phyloP scores from a whole-genome alignment of 2,797 vertebrate species.

The Syndactyla subalaris region DNA sequence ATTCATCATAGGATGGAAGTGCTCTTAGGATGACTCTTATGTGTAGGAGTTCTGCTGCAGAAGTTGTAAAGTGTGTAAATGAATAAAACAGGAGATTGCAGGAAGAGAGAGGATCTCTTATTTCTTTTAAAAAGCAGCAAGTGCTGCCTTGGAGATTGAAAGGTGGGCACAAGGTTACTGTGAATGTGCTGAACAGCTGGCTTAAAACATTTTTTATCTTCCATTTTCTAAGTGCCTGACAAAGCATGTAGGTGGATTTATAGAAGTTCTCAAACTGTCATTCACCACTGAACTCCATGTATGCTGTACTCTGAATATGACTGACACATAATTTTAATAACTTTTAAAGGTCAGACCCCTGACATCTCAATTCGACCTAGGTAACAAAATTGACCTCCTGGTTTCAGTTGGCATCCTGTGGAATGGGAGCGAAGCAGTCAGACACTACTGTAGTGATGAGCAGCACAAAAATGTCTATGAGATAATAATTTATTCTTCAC shows the following conservation, averaged over 20 bases:
- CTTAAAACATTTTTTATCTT: neutral
- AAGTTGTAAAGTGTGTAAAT: conserved; percentile 40
- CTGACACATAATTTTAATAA: neutral
- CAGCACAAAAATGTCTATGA: neutral
- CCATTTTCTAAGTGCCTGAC: neutral
- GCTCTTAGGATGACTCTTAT: conserved; percentile 9
- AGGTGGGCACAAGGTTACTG: neutral
- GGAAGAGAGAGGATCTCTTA: conserved; percentile 3
- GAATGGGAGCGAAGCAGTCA: neutral
- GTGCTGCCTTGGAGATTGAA: neutral
- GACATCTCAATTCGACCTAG: neutral
- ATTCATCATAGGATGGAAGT: neutral
- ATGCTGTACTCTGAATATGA: neutral
- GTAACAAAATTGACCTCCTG: neutral
- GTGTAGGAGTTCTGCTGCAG: conserved; percentile 38
- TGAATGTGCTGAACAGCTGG: neutral
- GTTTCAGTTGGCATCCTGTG: neutral
- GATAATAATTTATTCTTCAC: neutral
- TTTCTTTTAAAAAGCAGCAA: neutral
- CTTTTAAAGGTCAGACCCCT: neutral
- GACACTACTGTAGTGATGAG: neutral
- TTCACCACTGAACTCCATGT: neutral
- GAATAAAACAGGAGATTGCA: neutral
- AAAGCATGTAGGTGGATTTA: neutral
- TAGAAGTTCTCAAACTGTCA: neutral